Evolutionary conservation across 1,140 invertebrate genomes (phyloP).

Genomic region (Drosophila kohkoa): DNA sequence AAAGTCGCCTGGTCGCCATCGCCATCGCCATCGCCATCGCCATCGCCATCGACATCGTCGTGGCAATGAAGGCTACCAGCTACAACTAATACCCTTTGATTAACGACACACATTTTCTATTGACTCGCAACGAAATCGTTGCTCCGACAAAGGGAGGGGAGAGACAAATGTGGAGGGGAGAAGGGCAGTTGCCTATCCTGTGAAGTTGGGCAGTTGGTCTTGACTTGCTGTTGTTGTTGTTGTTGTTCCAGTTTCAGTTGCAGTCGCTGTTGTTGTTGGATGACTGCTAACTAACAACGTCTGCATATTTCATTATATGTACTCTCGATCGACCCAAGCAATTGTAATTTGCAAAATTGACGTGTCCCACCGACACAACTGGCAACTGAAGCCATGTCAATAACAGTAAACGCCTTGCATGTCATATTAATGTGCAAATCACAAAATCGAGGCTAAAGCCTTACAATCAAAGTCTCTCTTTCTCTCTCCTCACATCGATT

Average conservation of each 20-base stretch:
- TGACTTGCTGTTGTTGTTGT: background rate
- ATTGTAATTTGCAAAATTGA: conserved; percentile 80
- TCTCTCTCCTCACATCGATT: background rate
- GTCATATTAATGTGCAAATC: conserved; percentile 65
- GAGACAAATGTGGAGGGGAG: background rate
- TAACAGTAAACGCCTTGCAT: conserved; percentile 65
- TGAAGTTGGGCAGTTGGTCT: conserved; percentile 77
- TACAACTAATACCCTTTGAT: conserved; percentile 83
- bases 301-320: conserved; percentile 77
- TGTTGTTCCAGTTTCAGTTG: background rate
- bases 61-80: conserved; percentile 72
- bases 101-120: conserved; percentile 83
- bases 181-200: conserved; percentile 28
- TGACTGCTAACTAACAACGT: conserved; percentile 58
- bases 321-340: conserved; percentile 69
- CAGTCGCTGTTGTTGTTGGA: conserved; percentile 22
- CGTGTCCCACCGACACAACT: conserved; percentile 52
- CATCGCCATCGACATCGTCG: conserved; percentile 33
- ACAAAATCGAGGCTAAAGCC: conserved; percentile 31
- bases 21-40: conserved; percentile 39
- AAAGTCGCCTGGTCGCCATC: conserved; percentile 61
- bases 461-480: background rate
- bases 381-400: conserved; percentile 54
- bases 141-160: conserved; percentile 2
- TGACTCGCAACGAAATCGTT: conserved; percentile 58